Evolutionary conservation across 2,888 invertebrate species (phyloP).

Genomic region (Drosophila yooni): DNA sequence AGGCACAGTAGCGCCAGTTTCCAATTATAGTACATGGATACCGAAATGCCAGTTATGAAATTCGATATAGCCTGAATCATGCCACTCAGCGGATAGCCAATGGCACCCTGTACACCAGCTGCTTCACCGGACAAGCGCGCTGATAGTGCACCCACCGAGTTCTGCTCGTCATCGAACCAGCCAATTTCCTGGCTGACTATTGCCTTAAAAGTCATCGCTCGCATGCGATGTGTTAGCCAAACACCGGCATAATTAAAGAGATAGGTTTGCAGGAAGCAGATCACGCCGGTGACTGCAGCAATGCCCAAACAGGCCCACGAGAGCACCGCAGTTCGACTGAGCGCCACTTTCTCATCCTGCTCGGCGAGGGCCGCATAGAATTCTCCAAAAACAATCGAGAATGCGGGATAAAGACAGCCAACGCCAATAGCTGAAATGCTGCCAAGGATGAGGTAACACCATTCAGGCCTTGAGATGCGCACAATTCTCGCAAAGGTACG

Average conservation of each 20-base stretch:
- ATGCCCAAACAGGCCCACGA: slow-evolving; percentile 88
- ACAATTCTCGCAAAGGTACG: slow-evolving; percentile 86
- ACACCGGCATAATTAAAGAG: slow-evolving; percentile 92
- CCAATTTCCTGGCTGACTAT: slow-evolving; percentile 91
- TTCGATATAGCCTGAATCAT: slow-evolving; percentile 89
- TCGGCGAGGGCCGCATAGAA: slow-evolving; percentile 90
- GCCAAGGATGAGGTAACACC: slow-evolving; percentile 88
- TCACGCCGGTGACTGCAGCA: slow-evolving; percentile 88
- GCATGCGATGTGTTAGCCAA: slow-evolving; percentile 89
- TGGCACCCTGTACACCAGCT: slow-evolving; percentile 90
- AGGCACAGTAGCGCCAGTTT: slow-evolving; percentile 89
- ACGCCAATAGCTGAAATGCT: slow-evolving; percentile 88
- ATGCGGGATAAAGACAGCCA: slow-evolving; percentile 90
- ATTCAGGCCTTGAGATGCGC: slow-evolving; percentile 89
- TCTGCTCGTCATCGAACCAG: slow-evolving; percentile 89
- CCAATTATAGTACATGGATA: slow-evolving; percentile 89
- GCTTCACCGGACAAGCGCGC: slow-evolving; percentile 90
- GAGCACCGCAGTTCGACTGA: slow-evolving; percentile 87
- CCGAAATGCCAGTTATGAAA: slow-evolving; percentile 87
- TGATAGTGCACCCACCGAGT: slow-evolving; percentile 90
- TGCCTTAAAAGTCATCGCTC: slow-evolving; percentile 87
- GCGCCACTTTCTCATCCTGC: slow-evolving; percentile 86
- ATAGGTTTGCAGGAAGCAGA: slow-evolving; percentile 90
- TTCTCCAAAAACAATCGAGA: slow-evolving; percentile 91
- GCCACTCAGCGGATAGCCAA: slow-evolving; percentile 89